Conservation (phyloP, 2,888 invertebrate species). For the Encarsia formosa region DNA sequence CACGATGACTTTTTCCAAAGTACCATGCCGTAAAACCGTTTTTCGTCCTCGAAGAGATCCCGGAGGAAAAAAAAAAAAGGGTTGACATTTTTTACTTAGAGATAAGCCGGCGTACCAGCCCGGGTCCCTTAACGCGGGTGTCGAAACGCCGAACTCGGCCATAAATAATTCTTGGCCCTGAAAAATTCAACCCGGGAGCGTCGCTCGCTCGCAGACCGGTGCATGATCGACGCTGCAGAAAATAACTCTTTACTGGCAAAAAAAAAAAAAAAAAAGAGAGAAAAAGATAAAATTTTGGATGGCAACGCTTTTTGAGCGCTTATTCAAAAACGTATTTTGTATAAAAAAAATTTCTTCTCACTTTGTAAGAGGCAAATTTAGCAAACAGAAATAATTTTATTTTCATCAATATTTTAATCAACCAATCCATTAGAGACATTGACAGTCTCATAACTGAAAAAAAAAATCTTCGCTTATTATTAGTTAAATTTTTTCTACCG, state of each 20-base stretch:
- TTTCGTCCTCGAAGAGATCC: slow-evolving; percentile 6
- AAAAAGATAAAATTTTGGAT: no score
- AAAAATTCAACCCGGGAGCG: slow-evolving; percentile 13
- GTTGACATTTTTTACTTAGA: slow-evolving; percentile 16
- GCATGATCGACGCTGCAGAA: slow-evolving; percentile 14
- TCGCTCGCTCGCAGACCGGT: neutral
- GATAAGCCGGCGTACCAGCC: slow-evolving; percentile 4
- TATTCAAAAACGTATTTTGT: no score
- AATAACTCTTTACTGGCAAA: neutral
- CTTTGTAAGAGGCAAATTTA: no score
- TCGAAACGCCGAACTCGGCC: slow-evolving; percentile 23
- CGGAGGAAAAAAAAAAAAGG: neutral
- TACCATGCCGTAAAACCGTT: slow-evolving; percentile 13
- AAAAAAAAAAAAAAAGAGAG: no score
- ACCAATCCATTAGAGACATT: no score
- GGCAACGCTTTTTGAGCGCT: no score
- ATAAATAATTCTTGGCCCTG: slow-evolving; percentile 20
- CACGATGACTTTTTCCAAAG: slow-evolving; percentile 14
- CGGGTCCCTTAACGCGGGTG: slow-evolving; percentile 13
- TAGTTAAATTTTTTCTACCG: no score
- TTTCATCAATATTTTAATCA: no score
- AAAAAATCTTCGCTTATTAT: no score
- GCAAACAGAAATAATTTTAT: no score
- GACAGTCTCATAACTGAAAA: no score
- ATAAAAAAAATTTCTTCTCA: no score